A percentile compares a stretch with the other conserved stretches of the same genome.
These are phyloP conservation scores for Empis stercorea DNA, from an alignment of 2,888 invertebrate species.

Conservation along the genomic window DNA sequence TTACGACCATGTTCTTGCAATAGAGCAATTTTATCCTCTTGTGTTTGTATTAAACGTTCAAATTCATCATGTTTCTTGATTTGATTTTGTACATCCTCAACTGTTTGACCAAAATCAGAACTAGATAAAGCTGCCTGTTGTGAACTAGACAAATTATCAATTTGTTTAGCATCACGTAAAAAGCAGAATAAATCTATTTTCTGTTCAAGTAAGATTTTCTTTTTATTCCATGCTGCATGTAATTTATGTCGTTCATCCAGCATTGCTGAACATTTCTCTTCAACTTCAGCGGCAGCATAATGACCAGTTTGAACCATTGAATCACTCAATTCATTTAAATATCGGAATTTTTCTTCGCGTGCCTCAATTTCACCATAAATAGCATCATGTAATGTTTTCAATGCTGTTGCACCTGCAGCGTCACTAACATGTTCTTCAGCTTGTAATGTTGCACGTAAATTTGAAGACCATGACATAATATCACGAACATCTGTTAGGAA, in stretches of 20 bases:
- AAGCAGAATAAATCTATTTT: slow-evolving; percentile 89
- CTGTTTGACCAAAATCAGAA: slow-evolving; percentile 60
- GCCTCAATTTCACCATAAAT: slow-evolving; percentile 80
- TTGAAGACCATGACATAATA: slow-evolving; percentile 76
- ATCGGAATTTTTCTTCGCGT: slow-evolving; percentile 65
- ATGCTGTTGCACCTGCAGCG: slow-evolving; percentile 65
- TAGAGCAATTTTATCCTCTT: slow-evolving; percentile 73
- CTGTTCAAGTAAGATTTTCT: slow-evolving; percentile 80
- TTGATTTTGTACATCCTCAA: slow-evolving; percentile 80
- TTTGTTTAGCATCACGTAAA: slow-evolving; percentile 82
- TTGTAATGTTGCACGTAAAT: slow-evolving; percentile 61
- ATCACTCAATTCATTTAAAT: slow-evolving; percentile 61
- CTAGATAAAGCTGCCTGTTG: slow-evolving; percentile 70
- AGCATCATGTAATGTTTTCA: slow-evolving; percentile 72
- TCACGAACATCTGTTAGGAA: slow-evolving; percentile 80
- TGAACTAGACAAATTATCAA: slow-evolving; percentile 75
- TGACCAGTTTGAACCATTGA: slow-evolving; percentile 77
- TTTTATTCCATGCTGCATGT: slow-evolving; percentile 75
- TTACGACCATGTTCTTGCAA: slow-evolving; percentile 77
- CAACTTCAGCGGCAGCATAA: slow-evolving; percentile 65
- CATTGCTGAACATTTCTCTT: slow-evolving; percentile 64
- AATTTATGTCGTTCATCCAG: slow-evolving; percentile 66
- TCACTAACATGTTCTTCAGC: slow-evolving; percentile 73
- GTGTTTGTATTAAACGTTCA: slow-evolving; percentile 73
- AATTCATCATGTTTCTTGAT: slow-evolving; percentile 92